phyloP scores from a whole-genome alignment of 2,797 vertebrate genomes.

The Aplochiton taeniatus region DNA sequence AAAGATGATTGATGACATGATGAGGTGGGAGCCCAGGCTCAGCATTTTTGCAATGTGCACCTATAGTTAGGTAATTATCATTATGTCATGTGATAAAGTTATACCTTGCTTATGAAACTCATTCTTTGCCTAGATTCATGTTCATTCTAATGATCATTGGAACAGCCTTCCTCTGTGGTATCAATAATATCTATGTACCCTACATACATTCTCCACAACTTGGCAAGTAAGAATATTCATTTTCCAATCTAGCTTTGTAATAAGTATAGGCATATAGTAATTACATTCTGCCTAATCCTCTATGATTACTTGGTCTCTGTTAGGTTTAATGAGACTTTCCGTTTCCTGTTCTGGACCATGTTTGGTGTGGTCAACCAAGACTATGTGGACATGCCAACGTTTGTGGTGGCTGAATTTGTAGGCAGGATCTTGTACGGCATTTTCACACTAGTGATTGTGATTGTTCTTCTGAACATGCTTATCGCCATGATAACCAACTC shows the following conservation, averaged over 20 bases:
- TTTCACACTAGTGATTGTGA: conserved; percentile 89
- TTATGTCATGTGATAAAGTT: neutral
- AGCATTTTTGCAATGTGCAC: neutral
- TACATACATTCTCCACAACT: conserved; percentile 81
- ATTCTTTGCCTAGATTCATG: conserved; percentile 80
- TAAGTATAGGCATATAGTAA: too few species aligned
- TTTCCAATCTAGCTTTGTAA: neutral
- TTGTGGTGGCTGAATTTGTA: conserved; percentile 81
- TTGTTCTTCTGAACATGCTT: conserved; percentile 93
- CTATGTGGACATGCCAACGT: conserved; percentile 85
- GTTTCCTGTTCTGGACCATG: conserved; percentile 94
- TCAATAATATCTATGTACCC: conserved; percentile 91
- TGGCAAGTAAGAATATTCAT: conserved; percentile 76
- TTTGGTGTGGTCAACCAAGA: conserved; percentile 86
- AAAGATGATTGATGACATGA: conserved; percentile 94
- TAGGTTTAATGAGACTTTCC: conserved; percentile 90
- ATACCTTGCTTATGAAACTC: neutral
- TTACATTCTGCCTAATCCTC: neutral
- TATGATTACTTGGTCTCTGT: neutral
- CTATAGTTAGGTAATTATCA: neutral
- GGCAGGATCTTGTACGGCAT: conserved; percentile 85
- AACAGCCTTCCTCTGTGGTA: conserved; percentile 89
- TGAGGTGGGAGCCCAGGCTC: conserved; percentile 71
- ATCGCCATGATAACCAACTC: conserved; percentile 95
- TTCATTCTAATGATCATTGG: conserved; percentile 94